Conservation (phyloP, 2,888 invertebrate species). For the Stenoptilia bipunctidactyla region DNA sequence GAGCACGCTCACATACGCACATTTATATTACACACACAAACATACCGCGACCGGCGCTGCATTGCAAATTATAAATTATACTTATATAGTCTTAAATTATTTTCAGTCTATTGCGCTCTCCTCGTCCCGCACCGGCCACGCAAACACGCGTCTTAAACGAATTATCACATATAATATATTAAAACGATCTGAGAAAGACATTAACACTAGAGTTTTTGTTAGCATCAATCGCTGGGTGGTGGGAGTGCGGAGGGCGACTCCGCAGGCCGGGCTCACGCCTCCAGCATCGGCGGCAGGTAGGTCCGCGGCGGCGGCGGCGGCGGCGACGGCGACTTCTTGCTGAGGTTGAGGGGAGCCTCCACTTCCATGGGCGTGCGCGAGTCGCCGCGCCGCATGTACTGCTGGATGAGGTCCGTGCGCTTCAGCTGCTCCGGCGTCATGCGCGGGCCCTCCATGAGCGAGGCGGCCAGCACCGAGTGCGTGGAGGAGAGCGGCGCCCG, state of each 20-base stretch:
- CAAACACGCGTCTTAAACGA: conserved; percentile 68
- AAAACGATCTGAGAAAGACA: conserved; percentile 73
- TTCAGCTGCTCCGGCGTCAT: conserved; percentile 95
- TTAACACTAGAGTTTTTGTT: conserved; percentile 59
- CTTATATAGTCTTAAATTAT: conserved; percentile 72
- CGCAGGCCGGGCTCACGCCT: conserved; percentile 73
- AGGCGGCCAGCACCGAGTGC: conserved; percentile 90
- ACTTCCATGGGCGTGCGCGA: conserved; percentile 86
- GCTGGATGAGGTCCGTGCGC: conserved; percentile 92
- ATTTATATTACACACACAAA: conserved; percentile 72
- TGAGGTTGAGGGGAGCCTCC: conserved; percentile 88
- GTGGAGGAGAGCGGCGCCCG: conserved; percentile 81
- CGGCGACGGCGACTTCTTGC: conserved; percentile 81
- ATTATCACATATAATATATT: conserved; percentile 79
- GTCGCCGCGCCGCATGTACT: conserved; percentile 88
- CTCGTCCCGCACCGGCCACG: conserved; percentile 69
- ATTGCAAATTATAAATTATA: conserved; percentile 74
- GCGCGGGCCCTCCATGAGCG: conserved; percentile 92
- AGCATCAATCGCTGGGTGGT: conserved; percentile 68
- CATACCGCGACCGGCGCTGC: conserved; percentile 74
- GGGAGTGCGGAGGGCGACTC: conserved; percentile 62
- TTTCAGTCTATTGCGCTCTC: conserved; percentile 73
- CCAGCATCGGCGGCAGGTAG: conserved; percentile 75
- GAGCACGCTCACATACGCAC: conserved; percentile 75
- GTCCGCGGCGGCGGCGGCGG: conserved; percentile 59